These are phyloP conservation scores for Alces alces DNA, from an alignment of 2,113 vertebrate genomes.

Conservation along the genomic window DNA sequence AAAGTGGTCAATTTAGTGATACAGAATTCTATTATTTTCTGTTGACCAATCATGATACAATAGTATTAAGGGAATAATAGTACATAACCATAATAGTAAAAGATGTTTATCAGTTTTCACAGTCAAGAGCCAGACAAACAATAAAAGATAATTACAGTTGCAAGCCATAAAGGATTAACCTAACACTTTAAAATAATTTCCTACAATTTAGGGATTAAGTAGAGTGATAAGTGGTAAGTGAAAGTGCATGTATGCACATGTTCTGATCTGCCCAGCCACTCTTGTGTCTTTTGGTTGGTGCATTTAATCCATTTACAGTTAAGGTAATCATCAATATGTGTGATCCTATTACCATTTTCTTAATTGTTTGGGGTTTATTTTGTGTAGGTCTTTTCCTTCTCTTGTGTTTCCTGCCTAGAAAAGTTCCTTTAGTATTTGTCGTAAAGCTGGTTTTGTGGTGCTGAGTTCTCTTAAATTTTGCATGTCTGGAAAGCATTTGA, in stretches of 20 bases:
- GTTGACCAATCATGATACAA: neutral
- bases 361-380: neutral
- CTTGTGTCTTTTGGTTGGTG: neutral
- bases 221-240: neutral
- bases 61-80: neutral
- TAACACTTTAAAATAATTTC: neutral
- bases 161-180: neutral
- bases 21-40: neutral
- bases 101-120: neutral
- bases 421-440: neutral
- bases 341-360: neutral
- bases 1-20: neutral
- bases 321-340: neutral
- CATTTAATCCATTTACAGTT: neutral
- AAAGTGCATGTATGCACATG: neutral
- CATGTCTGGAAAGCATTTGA: neutral
- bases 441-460: neutral
- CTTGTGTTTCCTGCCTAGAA: neutral
- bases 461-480: neutral
- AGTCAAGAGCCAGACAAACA: neutral
- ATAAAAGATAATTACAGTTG: neutral
- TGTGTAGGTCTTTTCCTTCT: neutral
- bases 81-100: neutral
- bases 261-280: neutral
- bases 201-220: neutral